phyloP scores from a whole-genome alignment of 1,140 invertebrate species.

The Notospermus geniculatus region DNA sequence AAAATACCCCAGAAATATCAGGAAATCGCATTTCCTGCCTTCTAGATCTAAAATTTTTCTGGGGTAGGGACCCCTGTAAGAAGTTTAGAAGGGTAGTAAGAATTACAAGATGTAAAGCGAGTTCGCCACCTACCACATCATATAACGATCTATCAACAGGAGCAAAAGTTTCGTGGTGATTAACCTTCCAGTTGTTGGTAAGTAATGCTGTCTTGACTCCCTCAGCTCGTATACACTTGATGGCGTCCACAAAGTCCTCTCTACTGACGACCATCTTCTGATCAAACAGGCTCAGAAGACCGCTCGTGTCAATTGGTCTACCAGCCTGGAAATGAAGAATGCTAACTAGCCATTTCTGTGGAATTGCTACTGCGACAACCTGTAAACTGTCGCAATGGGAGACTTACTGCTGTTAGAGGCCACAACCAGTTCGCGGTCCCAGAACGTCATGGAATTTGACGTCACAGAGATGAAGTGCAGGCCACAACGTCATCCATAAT shows the following conservation, averaged over 20 bases:
- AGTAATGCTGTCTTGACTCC: constrained; percentile 56
- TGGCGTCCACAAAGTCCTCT: constrained; percentile 49
- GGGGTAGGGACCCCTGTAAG: too few relatives aligned
- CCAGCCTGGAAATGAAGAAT: constrained; percentile 31
- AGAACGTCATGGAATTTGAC: too few relatives aligned
- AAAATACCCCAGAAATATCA: too few relatives aligned
- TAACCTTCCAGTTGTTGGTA: constrained; percentile 56
- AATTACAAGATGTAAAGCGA: background rate
- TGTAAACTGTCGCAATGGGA: too few relatives aligned
- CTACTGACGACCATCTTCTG: constrained; percentile 24
- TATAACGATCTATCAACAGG: constrained; percentile 39
- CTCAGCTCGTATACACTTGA: constrained; percentile 44
- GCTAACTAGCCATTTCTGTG: background rate
- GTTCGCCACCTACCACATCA: constrained; percentile 40
- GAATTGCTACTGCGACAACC: too few relatives aligned
- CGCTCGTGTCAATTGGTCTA: constrained; percentile 33
- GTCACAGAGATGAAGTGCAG: too few relatives aligned
- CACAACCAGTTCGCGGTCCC: too few relatives aligned
- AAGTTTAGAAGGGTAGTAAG: too few relatives aligned
- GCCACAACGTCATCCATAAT: too few relatives aligned
- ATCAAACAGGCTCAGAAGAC: constrained; percentile 25
- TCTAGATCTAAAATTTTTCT: too few relatives aligned
- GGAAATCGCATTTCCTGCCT: too few relatives aligned
- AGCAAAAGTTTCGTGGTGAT: constrained; percentile 27
- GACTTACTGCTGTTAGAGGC: too few relatives aligned